Evolutionary conservation across 1,140 invertebrate genomes (phyloP), one percentile per base, ranked within the genome.

Genomic region (Fopius arisanus): DNA sequence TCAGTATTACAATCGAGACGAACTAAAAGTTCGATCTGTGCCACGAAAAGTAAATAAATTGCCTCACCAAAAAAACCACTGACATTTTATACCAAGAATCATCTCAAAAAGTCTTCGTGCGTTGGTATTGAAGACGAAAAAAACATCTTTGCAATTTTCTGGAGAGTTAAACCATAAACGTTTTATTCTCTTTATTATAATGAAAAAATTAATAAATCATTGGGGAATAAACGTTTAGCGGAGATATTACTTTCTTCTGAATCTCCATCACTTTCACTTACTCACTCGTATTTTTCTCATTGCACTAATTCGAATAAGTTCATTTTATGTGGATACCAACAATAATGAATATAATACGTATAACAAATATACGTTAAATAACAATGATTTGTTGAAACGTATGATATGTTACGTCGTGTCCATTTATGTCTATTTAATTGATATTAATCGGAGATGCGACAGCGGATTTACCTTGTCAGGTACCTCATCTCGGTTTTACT

Each of bases 211-310:
- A 21, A 43, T 43, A 41, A 67, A 40, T 40, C 21, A 26, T 67
- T 21, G 31, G 21, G 9, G 23, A 67, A 21, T 16, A 1, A 9
- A 43, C 26, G 19, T 72, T 65, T 9, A 65, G 29, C 10, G 37
- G 37, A 28, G 40, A 16, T 48, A 48, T 72, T 72, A 65, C 70
- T 72, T 72, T 72, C 70, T 66, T 72, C 33, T 31, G 14, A 6
- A 72, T 72, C 54, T 65, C 70, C 54, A 70, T 67, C 67, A 74
- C 73, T 74, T 70, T 74, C 67, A 66, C 68, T 48, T n/a, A 43
- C 40, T 37, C 33, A 37, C 12, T 14, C 33, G 48, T 37, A 31
- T 62, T 33, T 66, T 31, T 41, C 33, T 51, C 41, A 48, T 26
- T 26, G 62, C 28, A 70, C 73, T 69, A 54, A 51, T 69, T 69